phyloP scores from a whole-genome alignment of 2,797 vertebrate genomes.

The Sebastolobus altivelis region DNA sequence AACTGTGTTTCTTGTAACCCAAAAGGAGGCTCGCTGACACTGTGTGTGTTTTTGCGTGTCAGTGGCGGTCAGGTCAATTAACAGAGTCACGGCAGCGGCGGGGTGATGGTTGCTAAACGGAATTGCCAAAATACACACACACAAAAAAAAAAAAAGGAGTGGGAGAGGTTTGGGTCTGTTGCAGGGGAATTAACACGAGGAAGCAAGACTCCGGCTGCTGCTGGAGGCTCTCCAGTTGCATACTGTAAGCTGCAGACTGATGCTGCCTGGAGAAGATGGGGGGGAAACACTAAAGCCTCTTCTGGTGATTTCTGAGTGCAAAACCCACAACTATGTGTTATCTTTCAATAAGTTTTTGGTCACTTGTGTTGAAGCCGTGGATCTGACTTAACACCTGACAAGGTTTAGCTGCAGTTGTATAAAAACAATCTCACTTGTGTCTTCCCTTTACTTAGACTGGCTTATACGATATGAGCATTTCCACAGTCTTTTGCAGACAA shows the following conservation, averaged over 20 bases:
- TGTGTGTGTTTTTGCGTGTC: neutral
- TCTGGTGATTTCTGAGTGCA: constrained; percentile 2
- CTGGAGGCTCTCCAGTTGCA: constrained; percentile 54
- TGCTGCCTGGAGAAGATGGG: constrained; percentile 34
- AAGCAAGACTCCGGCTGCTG: constrained; percentile 59
- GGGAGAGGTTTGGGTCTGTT: constrained; percentile 74
- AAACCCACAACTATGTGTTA: neutral
- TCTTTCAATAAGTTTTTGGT: constrained; percentile 23
- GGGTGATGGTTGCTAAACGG: constrained; percentile 46
- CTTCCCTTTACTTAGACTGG: neutral
- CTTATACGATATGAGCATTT: constrained; percentile 7
- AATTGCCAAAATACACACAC: constrained; percentile 45
- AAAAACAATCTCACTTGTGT: constrained; percentile 6
- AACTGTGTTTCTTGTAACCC: constrained; percentile 53
- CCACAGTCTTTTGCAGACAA: neutral
- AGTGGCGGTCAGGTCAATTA: constrained; percentile 50
- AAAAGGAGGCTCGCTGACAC: neutral
- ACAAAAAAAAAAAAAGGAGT: constrained; percentile 48
- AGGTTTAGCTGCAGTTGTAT: constrained; percentile 13
- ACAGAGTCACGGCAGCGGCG: constrained; percentile 16
- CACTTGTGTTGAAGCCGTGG: constrained; percentile 17
- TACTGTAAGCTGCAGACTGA: constrained; percentile 52
- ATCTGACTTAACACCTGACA: constrained; percentile 24
- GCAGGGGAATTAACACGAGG: constrained; percentile 78
- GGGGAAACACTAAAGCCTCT: neutral